Base-by-base conservation (phyloP, 2,888 invertebrate species). In the Mylabris sibirica region DNA sequence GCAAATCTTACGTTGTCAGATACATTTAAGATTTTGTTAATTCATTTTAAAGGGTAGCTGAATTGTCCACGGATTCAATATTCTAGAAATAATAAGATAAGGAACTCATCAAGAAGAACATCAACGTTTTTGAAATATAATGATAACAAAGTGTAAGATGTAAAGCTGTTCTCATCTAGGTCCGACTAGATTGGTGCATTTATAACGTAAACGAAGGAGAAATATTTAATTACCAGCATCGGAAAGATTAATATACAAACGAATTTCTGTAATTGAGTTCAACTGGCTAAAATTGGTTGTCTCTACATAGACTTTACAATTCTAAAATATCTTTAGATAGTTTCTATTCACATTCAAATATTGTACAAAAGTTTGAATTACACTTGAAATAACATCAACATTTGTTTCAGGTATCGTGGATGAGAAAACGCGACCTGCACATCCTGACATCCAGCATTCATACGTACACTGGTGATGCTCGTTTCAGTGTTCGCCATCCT, bases 381-480 rank as follows among this genome's bases (percentile, higher is more conserved):
- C 38, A 38, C 12, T 38, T 38, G 38, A 38, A 38, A 38, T 12
- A 38, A 14, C 38, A 30, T 30, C 30, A 30, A 35, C 34, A 44
- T 62, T 70, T 76, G 66, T 84, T 83, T 6, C 87, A 93, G 93
- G 91, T 94, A 53, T 93, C 93, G 4, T 93, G 93, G 93, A 93
- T 93, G 90, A 86, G 93, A 57, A 93, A 93, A 80, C 87, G 92
- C 3, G 93, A 93, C 83, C 88, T 95, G 30, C 95, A 95, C 85
- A 95, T 96, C 82, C 87, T 96, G 72, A 95, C 95, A 0, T 92
- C 92, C 14, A 90, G 93, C 81, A 92, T 94, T 78, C 92, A 93
- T 85, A 94, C 94, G 38, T 96, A 95, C 85, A 95, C 95, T 1
- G 94, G 95, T 0, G 96, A 96, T 84, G 93, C 90, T 20, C 86